phyloP scores from a whole-genome alignment of 35 echinoderm and acorn worm genomes.

The Amphiura filiformis region DNA sequence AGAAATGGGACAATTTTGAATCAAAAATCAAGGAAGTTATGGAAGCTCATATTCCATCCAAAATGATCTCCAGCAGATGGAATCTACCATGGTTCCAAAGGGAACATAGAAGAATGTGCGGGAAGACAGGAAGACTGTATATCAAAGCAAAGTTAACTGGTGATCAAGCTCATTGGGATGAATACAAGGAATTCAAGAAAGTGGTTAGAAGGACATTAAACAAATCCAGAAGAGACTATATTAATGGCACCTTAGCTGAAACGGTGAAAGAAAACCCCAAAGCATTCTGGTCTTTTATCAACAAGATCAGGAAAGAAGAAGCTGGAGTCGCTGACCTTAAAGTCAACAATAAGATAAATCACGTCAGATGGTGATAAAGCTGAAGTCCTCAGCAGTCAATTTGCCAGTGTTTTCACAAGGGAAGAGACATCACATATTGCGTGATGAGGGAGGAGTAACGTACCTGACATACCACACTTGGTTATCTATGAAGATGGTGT shows the following conservation, averaged over 20 bases:
- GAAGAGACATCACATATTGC: too few relatives aligned
- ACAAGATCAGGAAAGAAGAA: not conserved
- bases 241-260: not conserved
- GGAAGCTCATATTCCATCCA: not conserved
- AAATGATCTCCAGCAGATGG: not conserved
- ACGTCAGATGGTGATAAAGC: too few relatives aligned
- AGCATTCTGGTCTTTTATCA: not conserved
- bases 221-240: not conserved
- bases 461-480: not conserved
- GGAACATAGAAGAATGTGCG: not conserved
- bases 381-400: too few relatives aligned
- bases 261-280: not conserved
- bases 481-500: not conserved
- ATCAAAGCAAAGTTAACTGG: not conserved
- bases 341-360: not conserved
- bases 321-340: not conserved
- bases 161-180: not conserved
- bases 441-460: too few relatives aligned
- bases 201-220: not conserved
- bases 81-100: not conserved
- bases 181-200: not conserved
- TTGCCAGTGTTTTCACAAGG: too few relatives aligned
- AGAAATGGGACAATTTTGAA: slow-evolving; percentile 10
- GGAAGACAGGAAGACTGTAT: not conserved
- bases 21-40: not conserved